Conservation (phyloP, 2,888 invertebrate species). For the Fissipunctia ypsillon region DNA sequence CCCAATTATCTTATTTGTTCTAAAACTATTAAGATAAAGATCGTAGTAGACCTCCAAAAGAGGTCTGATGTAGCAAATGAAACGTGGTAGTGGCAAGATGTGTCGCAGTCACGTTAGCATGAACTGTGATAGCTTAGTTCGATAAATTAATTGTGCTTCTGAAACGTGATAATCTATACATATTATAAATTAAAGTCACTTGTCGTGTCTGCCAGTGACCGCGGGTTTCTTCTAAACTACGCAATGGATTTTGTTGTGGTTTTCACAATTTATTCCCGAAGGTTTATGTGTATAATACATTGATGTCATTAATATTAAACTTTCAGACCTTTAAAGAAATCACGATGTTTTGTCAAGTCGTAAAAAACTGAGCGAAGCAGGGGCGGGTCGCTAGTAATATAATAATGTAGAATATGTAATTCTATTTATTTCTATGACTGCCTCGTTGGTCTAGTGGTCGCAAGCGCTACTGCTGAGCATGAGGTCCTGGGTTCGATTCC, state of each 20-base stretch:
- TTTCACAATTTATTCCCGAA: neutral
- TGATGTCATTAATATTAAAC: neutral
- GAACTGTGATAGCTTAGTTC: neutral
- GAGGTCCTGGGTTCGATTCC: too few species aligned
- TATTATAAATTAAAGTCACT: neutral
- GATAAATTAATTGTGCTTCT: neutral
- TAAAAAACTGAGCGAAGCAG: neutral
- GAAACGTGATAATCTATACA: neutral
- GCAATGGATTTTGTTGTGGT: neutral
- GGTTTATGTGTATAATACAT: neutral
- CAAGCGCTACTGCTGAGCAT: too few species aligned
- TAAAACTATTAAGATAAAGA: neutral
- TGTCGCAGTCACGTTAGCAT: neutral
- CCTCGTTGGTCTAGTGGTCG: too few species aligned
- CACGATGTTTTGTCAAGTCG: neutral
- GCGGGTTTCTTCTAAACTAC: neutral
- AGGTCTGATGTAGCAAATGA: neutral
- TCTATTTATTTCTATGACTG: too few species aligned
- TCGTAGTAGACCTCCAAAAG: neutral
- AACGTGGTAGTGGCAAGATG: too few species aligned
- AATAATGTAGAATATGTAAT: too few species aligned
- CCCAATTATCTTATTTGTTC: too few species aligned
- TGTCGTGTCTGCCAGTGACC: neutral
- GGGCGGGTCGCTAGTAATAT: neutral
- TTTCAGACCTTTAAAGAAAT: neutral